Evolutionary conservation across 2,113 vertebrate species (phyloP), one percentile per base, ranked within the genome.

Genomic region (Sterrhoptilus dennistouni): DNA sequence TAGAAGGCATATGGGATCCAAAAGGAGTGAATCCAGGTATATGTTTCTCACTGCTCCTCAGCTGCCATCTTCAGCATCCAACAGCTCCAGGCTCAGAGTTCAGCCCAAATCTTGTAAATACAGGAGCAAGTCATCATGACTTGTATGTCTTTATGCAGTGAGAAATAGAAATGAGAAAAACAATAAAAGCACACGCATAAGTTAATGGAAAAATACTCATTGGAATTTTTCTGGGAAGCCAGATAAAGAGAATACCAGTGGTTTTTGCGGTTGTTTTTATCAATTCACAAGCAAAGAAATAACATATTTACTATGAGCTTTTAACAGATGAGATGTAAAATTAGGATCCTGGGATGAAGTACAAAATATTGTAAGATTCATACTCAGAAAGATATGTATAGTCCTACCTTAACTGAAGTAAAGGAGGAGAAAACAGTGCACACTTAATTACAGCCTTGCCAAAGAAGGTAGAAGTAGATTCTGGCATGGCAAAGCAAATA

Each of bases 1-100:
- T 9, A 71, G 29, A 50, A 31, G 16, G 18, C 18, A 22, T 22
- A n/a, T 15, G 11, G 22, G 5, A 59, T 27, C 38, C 29, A 35
- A 79, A 82, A 70, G 5, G 13, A 56, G 0, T 12, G 38, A 47
- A 2, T 47, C 29, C 18, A 2, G 1, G 7, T n/a, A 0, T 5
- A 38, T 12, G 5, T 40, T 12, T 35, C 31, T 70, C 38, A 40
- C 18, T 49, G 28, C 33, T 70, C 17, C n/a, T 87, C 3, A 3
- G 38, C 35, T 63, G 17, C 33, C 35, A 40, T 47, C 22, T 16
- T 49, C 79, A 80, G 49, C 42, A 77, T 13, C 17, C 27, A 72
- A 9, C 8, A 56, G 3, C 14, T 81, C n/a, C 4, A 59, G 44
- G 8, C 23, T 74, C 81, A 47, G 25, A 56, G 50, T 17, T 74